Evolutionary conservation across 2,888 invertebrate species (phyloP), one percentile per base, ranked within the genome.

Genomic region (Omphaloscelis lunosa): DNA sequence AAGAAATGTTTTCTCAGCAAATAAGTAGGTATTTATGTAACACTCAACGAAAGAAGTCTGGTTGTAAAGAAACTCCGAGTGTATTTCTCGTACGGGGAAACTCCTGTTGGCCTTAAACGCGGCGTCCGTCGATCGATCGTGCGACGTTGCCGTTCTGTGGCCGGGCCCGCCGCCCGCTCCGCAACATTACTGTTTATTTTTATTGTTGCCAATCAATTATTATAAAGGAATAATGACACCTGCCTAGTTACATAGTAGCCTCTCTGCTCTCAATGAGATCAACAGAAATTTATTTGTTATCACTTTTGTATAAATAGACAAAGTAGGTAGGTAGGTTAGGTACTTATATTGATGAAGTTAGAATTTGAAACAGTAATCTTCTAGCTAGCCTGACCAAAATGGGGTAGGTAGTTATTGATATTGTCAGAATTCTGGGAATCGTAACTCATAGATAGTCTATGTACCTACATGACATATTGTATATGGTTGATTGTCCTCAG

Each of bases 101-200:
- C 83, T 89, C 84, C 86, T 89, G 80, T 76, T 84, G 83, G 84
- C 80, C 84, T 83, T 79, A 79, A 77, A 78, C 83, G 85, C 81
- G 81, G 73, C 81, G 83, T 56, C 56, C 56, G n/a, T 83, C 87
- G 88, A 95, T 96, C 96, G 95, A 96, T 96, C 89, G 91, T 72
- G 96, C 96, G 94, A 92, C 93, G 96, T 96, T 96, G 96, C 96
- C 96, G 92, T 90, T 93, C 92, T 90, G 94, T 91, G 88, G 77
- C 88, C 82, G 79, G 77, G 83, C 80, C 75, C 66, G 72, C 74
- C 72, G 75, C 80, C 79, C 79, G 81, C 84, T 85, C 82, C 79
- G 82, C 82, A 84, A 83, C 83, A 82, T 88, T 89, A 85, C 86
- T 92, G 92, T 93, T 94, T 94, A 95, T 94, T 95, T 94, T 94